Evolutionary conservation across 1,140 invertebrate genomes (phyloP), one percentile per base, ranked within the genome.

Genomic region (Sycophila sp.): DNA sequence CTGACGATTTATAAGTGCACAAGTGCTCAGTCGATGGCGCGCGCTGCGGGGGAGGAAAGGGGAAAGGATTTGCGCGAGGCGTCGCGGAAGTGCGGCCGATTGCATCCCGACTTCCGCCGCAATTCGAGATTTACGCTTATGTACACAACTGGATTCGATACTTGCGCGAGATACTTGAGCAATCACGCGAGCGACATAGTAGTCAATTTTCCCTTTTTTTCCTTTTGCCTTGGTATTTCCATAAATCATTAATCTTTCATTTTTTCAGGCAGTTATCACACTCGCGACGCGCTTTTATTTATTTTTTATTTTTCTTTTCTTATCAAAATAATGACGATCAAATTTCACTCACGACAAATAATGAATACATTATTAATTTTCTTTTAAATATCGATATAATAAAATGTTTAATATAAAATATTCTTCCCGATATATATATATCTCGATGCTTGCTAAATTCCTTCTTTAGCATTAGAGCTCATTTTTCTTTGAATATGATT

Each of bases 381-480:
- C 73, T 67, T 70, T 65, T 59, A 74, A 68, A 60, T 69, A 67
- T 66, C 32, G 36, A 73, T 71, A 69, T 64, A 70, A 76, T 79
- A 79, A 80, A 81, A 78, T 78, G 75, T 79, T 69, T 76, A 80
- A 82, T 78, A 83, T 81, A 81, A 81, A 83, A 82, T 81, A 80
- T 38, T 82, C 74, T 80, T 17, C 19, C 70, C 72, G 72, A 77
- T 80, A 82, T 75, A 82, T 79, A 81, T 80, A 79, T 77, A 68
- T 42, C 4, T 62, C 22, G 68, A 74, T 77, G 30, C 45, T 64
- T 42, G 13, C 70, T 69, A 34, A 28, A n/a, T 73, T 70, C 65
- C 15, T 55, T 26, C 10, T 49, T 17, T 62, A n/a, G n/a, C n/a
- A n/a, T 47, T 22, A 47, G 24, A 22, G 30, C 53, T 63, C 51